Evolutionary conservation across 2,113 vertebrate genomes (phyloP), one percentile per base, ranked within the genome.

Genomic region (Corydoras maculifer): DNA sequence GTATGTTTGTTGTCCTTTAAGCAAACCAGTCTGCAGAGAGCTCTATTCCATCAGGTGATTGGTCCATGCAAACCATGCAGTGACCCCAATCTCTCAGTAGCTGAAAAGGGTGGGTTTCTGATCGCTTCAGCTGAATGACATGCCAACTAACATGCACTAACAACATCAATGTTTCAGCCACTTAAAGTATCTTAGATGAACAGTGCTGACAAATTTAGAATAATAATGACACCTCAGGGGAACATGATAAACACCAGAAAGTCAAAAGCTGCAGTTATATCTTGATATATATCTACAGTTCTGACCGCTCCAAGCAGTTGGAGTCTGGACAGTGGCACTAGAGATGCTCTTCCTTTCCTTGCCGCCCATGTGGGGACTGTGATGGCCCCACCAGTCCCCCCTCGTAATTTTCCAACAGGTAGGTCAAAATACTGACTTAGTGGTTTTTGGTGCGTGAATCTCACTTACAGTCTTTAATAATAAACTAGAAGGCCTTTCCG

Each of bases 51-150:
- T 79, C 97, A 98, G 84, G 93, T 98, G 85, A 93, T 94, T 8
- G 95, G 96, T 76, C 91, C 95, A 0, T 97, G 95, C 84, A 99
- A 98, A 86, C 97, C 96, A 31, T 96, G 94, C 91, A 99, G 97
- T 54, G 96, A 99, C 82, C 97, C 97, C 68, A 98, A 99, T 86
- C 92, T 99, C 9, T 99, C 96, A 35, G 92, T 98, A 77, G 94
- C 92, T 68, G 97, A 98, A 85, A 98, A 98, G 93, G 96, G 97
- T 99, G 77, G 15, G 49, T 51, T 51, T 51, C 49, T 51, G 49
- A 11, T 51, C 49, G 18, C 18, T 25, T 25, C 18, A 25, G 18
- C 18, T 25, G 18, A 25, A 25, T 25, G 18, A 25, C 18, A 25
- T 25, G 18, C 2, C 18, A 25, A 25, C 18, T 25, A 25, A 25